phyloP scores from a whole-genome alignment of 2,113 vertebrate genomes.

The Oenanthe oenanthe region DNA sequence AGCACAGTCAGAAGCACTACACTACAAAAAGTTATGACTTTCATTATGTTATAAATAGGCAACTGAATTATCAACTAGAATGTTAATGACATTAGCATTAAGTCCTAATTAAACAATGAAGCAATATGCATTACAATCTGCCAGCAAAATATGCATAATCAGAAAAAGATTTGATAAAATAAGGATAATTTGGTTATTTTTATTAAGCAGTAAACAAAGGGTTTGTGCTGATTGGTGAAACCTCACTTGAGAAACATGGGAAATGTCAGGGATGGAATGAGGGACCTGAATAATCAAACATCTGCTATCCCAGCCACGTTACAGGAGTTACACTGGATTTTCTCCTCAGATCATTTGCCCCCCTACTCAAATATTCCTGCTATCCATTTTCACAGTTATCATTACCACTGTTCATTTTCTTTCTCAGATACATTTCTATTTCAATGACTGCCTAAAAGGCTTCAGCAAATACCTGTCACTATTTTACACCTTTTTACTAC shows the following conservation, averaged over 20 bases:
- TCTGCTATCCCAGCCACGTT: conserved; percentile 27
- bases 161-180: conserved; percentile 22
- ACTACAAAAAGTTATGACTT: not conserved
- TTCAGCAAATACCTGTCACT: not conserved
- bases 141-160: conserved; percentile 42
- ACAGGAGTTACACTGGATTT: conserved; percentile 30
- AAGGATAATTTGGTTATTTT: conserved; percentile 57
- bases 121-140: conserved; percentile 39
- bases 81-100: conserved; percentile 68
- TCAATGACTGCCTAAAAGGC: not conserved
- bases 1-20: conserved; percentile 42
- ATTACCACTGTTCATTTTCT: conserved; percentile 40
- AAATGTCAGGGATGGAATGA: conserved; percentile 41
- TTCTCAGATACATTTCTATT: conserved; percentile 20
- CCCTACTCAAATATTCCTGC: conserved; percentile 27
- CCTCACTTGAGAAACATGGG: conserved; percentile 25
- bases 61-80: conserved; percentile 41
- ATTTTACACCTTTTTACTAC: not conserved
- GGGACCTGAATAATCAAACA: conserved; percentile 33
- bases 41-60: conserved; percentile 63
- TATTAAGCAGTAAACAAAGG: conserved; percentile 50
- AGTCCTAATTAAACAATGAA: conserved; percentile 70
- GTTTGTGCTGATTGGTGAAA: conserved; percentile 54
- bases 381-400: conserved; percentile 42
- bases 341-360: conserved; percentile 52